Evolutionary conservation across 1,140 invertebrate genomes (phyloP), one percentile per base, ranked within the genome.

Genomic region (Paracyclopina nana): DNA sequence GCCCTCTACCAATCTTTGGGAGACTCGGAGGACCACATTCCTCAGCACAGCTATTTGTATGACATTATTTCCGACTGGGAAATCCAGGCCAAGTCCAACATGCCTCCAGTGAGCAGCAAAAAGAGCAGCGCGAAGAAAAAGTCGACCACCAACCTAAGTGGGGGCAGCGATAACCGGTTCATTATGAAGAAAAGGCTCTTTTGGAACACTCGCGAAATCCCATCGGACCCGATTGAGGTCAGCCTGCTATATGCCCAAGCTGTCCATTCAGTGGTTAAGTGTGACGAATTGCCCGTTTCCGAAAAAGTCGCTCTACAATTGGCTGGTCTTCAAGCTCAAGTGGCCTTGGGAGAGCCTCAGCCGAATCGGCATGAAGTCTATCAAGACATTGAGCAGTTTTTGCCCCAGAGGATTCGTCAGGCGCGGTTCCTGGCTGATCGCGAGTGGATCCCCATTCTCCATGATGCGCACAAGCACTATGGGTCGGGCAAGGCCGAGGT

Each of bases 191-290:
- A 86, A 52, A 71, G 88, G 42, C 64, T 96, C 4, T 95, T 92
- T 67, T 75, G 79, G 52, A 80, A 79, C 55, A 81, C 79, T 2
- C 70, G 82, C 26, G 86, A 92, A 66, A 72, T 94, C 50, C 87
- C 85, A n/a, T 86, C 91, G 64, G 88, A 95, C 68, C 86, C 86
- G 0, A 82, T 94, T 0, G 88, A 96, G 70, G 82, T 94, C 4
- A 86, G 86, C 59, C 73, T 96, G 58, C 67, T 96, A 1, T 96
- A 91, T 68, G 83, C 88, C 30, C 88, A 95, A 68, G 87, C 87
- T 56, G 87, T 94, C 1, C 79, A 91, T 60, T 82, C 79, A 60
- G 84, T 94, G 38, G 87, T 94, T 5, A 88, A 88, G 72, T 54
- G 79, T 65, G 88, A 95, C 67, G 85, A 91, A 60, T 92, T 88